These are phyloP conservation scores for Drosophila repletoides DNA, from an alignment of 1,140 invertebrate species.

Conservation along the genomic window DNA sequence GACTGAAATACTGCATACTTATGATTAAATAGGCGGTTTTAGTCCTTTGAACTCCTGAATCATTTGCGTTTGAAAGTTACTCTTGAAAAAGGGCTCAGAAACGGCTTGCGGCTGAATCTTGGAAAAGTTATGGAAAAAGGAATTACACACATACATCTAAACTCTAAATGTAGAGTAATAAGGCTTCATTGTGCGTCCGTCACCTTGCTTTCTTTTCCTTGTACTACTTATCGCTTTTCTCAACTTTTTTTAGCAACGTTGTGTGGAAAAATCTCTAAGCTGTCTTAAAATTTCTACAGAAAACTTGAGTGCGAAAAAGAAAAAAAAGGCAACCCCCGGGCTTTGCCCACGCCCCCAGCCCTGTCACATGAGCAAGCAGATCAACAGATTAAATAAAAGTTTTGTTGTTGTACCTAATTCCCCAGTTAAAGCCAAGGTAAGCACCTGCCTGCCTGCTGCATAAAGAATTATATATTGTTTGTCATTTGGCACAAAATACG, in stretches of 20 bases:
- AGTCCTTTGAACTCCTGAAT: no score
- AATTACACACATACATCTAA: no score
- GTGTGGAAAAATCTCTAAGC: conserved; percentile 68
- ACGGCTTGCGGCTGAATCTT: no score
- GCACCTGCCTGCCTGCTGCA: conserved; percentile 26
- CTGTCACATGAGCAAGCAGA: conserved; percentile 70
- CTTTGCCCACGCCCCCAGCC: background rate
- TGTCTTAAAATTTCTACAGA: conserved; percentile 63
- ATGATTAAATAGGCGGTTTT: no score
- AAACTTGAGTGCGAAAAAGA: conserved; percentile 44
- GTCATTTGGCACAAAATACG: conserved; percentile 62
- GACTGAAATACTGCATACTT: no score
- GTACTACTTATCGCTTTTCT: conserved; percentile 27
- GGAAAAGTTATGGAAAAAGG: no score
- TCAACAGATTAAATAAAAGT: conserved; percentile 76
- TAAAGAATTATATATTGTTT: conserved; percentile 64
- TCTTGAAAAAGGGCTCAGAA: no score
- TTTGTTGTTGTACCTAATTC: conserved; percentile 36
- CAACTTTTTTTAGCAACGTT: conserved; percentile 36
- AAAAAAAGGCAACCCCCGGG: conserved; percentile 23
- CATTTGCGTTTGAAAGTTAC: no score
- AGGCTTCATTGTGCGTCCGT: background rate
- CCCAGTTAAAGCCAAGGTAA: conserved; percentile 9
- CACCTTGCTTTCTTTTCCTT: conserved; percentile 4
- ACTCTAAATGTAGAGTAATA: background rate